Conservation (phyloP, 2,797 vertebrate species). For the Centropyge bicolor region DNA sequence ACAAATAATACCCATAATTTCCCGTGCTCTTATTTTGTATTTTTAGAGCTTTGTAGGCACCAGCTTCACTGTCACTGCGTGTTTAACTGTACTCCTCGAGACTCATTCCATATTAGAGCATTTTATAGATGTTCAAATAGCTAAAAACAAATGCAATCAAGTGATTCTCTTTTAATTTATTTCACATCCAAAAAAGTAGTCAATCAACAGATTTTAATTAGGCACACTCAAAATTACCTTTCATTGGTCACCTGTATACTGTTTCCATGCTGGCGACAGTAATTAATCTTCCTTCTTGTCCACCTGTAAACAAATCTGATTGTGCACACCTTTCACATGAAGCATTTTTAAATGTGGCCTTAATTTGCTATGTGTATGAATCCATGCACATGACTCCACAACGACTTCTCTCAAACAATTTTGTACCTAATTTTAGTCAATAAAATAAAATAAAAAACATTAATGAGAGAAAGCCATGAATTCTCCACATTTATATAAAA, state of each 20-base stretch:
- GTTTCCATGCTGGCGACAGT: conserved; percentile 2
- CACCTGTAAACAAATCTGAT: conserved; percentile 10
- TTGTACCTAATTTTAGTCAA: neutral
- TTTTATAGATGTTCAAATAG: neutral
- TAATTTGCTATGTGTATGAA: too few relatives aligned
- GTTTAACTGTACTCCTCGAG: neutral
- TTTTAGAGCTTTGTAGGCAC: neutral
- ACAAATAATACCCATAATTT: neutral
- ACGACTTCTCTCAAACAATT: too few relatives aligned
- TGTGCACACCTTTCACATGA: neutral
- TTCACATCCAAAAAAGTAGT: neutral
- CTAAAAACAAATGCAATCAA: neutral
- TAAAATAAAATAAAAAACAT: neutral
- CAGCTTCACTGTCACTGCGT: neutral
- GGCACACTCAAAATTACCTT: conserved; percentile 5
- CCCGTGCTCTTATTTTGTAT: neutral
- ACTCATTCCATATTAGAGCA: neutral
- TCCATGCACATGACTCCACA: too few relatives aligned
- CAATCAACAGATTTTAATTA: neutral
- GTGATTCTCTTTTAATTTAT: neutral
- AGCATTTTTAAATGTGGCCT: neutral
- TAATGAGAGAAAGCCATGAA: neutral
- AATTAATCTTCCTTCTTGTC: conserved; percentile 9
- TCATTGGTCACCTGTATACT: neutral
- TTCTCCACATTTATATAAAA: neutral